Conservation (phyloP, 2,888 invertebrate species). For the Lasioglossum oenotherae region DNA sequence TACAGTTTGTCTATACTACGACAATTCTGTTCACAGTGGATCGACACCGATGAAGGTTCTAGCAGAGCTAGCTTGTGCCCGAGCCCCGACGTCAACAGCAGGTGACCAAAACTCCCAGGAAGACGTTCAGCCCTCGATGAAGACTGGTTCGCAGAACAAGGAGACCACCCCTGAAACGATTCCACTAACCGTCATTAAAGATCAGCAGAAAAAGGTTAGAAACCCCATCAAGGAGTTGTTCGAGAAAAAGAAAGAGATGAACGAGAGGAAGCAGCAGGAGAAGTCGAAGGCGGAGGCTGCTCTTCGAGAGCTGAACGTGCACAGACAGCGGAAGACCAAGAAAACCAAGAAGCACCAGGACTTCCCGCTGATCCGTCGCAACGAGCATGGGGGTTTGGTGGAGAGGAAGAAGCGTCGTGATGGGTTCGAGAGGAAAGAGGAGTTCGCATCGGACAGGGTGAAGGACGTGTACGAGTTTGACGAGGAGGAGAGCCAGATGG, state of each 20-base stretch:
- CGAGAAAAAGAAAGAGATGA: conserved; percentile 80
- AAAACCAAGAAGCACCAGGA: conserved; percentile 75
- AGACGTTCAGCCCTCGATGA: conserved; percentile 36
- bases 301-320: conserved; percentile 64
- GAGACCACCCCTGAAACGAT: conserved; percentile 25
- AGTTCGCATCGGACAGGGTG: conserved; percentile 63
- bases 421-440: conserved; percentile 70
- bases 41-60: conserved; percentile 83
- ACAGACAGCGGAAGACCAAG: conserved; percentile 76
- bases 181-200: conserved; percentile 38
- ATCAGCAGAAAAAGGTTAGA: conserved; percentile 73
- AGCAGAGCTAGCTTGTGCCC: conserved; percentile 82
- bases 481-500: conserved; percentile 80
- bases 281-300: conserved; percentile 68
- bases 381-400: conserved; percentile 75
- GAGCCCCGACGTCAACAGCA: conserved; percentile 79
- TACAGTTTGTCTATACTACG: background rate
- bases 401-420: conserved; percentile 80
- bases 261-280: conserved; percentile 78
- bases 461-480: conserved; percentile 83
- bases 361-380: conserved; percentile 79
- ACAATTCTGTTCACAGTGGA: conserved; percentile 73
- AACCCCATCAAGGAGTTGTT: conserved; percentile 82
- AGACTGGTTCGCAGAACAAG: conserved; percentile 19
- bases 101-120: conserved; percentile 50